phyloP scores from a whole-genome alignment of 2,113 vertebrate species.

The Cryptomyrus ogoouensis region DNA sequence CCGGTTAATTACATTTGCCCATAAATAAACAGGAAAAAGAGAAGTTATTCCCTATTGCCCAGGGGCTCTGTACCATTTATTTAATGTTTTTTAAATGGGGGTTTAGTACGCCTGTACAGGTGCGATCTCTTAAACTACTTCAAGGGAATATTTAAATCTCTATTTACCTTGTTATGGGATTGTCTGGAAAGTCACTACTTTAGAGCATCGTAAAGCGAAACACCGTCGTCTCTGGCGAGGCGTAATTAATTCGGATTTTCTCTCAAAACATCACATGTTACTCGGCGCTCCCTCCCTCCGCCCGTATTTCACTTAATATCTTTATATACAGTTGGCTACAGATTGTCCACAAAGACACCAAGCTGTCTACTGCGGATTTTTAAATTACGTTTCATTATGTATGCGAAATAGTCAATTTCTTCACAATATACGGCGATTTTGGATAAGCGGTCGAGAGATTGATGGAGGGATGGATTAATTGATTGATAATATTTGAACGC shows the following conservation, averaged over 20 bases:
- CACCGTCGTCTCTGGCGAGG: neutral
- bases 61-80: neutral
- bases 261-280: neutral
- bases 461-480: neutral
- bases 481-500: neutral
- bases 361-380: neutral
- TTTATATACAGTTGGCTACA: neutral
- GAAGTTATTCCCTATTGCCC: neutral
- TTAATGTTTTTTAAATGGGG: neutral
- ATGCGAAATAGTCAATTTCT: neutral
- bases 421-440: neutral
- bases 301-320: neutral
- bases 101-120: neutral
- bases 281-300: neutral
- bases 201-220: neutral
- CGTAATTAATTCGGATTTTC: neutral
- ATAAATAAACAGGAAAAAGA: neutral
- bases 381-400: neutral
- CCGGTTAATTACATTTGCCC: neutral
- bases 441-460: neutral
- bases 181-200: neutral
- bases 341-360: neutral
- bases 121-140: slow-evolving; percentile 1
- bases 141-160: slow-evolving; percentile 4
- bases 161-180: neutral